phyloP scores from a whole-genome alignment of 2,888 invertebrate species.

The Nasonia oneida region DNA sequence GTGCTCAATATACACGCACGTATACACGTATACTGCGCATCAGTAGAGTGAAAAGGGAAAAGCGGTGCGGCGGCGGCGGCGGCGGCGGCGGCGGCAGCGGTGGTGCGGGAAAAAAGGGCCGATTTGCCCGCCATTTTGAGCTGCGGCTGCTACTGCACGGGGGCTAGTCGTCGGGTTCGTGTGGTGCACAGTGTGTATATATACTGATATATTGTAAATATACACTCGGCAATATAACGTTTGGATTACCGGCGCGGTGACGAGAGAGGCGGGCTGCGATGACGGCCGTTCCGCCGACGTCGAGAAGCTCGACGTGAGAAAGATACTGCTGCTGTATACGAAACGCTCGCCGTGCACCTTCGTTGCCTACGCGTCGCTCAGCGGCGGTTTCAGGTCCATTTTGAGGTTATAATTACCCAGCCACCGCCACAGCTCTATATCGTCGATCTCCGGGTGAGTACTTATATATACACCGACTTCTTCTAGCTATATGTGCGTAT shows the following conservation, averaged over 20 bases:
- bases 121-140: conserved; percentile 59
- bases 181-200: background rate
- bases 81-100: background rate
- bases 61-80: background rate
- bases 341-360: too few relatives aligned
- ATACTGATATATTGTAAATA: too few relatives aligned
- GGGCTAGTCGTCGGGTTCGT: background rate
- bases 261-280: background rate
- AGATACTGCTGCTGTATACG: background rate
- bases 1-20: background rate
- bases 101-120: conserved; percentile 39
- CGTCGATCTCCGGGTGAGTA: conserved; percentile 36
- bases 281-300: background rate
- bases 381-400: background rate
- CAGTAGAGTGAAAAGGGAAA: conserved; percentile 4
- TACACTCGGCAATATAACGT: too few relatives aligned
- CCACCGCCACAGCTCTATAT: background rate
- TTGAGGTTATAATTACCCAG: conserved; percentile 55
- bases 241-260: background rate
- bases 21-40: background rate
- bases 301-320: background rate
- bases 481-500: background rate
- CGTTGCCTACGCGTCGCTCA: background rate
- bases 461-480: background rate
- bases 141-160: conserved; percentile 27